These are phyloP conservation scores for Chaitophorus viminalis DNA, from an alignment of 2,888 invertebrate species.

Conservation along the genomic window DNA sequence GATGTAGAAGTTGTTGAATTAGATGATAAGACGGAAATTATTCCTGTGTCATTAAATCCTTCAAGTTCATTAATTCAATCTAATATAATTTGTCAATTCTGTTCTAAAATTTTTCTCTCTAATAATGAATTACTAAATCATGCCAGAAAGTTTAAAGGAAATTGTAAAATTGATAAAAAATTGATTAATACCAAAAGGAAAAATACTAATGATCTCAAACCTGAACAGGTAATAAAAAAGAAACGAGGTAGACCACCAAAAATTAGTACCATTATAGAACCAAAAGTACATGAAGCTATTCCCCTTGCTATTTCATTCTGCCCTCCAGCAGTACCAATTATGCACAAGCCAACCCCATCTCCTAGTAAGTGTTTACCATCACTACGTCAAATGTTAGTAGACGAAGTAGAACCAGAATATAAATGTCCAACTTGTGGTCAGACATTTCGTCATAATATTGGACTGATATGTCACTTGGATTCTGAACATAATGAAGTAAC, in stretches of 20 bases:
- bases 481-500: conserved; percentile 26
- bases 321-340: background rate
- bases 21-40: background rate
- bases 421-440: conserved; percentile 23
- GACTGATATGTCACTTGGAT: conserved; percentile 34
- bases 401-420: conserved; percentile 51
- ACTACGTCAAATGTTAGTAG: conserved; percentile 22
- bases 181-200: background rate
- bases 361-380: conserved; percentile 17
- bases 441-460: conserved; percentile 54
- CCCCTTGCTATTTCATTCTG: background rate
- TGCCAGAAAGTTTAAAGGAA: conserved; percentile 28
- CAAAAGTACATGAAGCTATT: conserved; percentile 16
- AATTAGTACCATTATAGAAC: background rate
- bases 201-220: background rate
- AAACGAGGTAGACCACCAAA: conserved; percentile 24
- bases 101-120: conserved; percentile 18
- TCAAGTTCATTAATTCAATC: background rate
- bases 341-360: background rate
- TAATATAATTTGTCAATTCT: background rate
- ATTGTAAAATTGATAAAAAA: background rate
- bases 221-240: background rate
- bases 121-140: conserved; percentile 39
- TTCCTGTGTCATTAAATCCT: background rate
- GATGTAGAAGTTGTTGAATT: conserved; percentile 14